Conservation (phyloP, 2,113 vertebrate species). For the Procavia capensis region DNA sequence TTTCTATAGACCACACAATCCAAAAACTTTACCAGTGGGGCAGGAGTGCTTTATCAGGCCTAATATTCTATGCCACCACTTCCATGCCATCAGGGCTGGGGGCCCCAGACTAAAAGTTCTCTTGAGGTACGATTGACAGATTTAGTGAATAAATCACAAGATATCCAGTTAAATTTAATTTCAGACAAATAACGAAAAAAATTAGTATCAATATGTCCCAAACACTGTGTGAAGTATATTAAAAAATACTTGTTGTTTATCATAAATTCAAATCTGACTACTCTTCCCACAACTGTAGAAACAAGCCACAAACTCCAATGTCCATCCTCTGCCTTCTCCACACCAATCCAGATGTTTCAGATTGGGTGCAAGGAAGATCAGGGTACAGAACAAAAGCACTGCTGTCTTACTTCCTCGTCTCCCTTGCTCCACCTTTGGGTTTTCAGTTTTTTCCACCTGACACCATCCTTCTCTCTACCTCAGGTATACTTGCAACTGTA, state of each 20-base stretch:
- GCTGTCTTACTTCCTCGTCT: background rate
- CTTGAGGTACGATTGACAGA: background rate
- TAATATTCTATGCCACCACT: background rate
- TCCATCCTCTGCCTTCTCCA: background rate
- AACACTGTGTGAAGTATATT: background rate
- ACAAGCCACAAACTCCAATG: background rate
- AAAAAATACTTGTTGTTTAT: background rate
- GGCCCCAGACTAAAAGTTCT: background rate
- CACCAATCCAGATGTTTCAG: background rate
- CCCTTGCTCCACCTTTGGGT: no score
- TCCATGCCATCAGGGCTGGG: background rate
- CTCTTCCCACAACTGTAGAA: background rate
- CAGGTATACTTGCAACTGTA: background rate
- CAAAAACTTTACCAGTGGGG: background rate
- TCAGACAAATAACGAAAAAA: background rate
- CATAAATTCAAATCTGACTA: background rate
- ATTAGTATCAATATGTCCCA: background rate
- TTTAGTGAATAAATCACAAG: background rate
- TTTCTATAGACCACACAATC: background rate
- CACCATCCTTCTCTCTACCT: background rate
- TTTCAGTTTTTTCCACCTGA: background rate
- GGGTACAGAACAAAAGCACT: background rate
- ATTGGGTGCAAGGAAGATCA: background rate
- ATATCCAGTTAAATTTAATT: slow-evolving; percentile 12
- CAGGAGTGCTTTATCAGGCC: background rate